These are phyloP conservation scores for Cryptotermes secundus DNA, from an alignment of 1,140 invertebrate genomes.

Conservation along the genomic window DNA sequence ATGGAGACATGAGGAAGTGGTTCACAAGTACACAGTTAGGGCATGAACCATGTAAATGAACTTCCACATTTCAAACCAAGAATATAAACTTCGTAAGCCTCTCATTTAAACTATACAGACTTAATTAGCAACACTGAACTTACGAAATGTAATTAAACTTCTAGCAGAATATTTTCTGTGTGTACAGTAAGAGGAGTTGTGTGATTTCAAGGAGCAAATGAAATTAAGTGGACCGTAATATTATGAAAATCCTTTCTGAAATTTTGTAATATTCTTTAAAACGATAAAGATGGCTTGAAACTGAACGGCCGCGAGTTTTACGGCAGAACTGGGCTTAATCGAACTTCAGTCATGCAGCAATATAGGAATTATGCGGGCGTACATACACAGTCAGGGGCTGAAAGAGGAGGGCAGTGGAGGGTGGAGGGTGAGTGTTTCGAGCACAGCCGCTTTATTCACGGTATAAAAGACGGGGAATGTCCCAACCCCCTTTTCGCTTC, in stretches of 20 bases:
- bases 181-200: neutral
- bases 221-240: neutral
- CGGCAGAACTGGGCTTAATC: neutral
- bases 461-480: neutral
- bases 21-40: too few relatives aligned
- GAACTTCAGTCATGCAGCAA: constrained; percentile 5
- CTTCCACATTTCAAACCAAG: neutral
- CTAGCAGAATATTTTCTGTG: neutral
- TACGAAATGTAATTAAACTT: neutral
- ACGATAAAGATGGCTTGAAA: neutral
- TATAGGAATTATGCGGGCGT: neutral
- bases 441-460: neutral
- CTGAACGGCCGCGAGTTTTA: neutral
- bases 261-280: neutral
- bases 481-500: neutral
- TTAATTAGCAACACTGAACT: neutral
- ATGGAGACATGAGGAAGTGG: too few relatives aligned
- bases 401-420: neutral
- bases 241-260: neutral
- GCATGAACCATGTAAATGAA: neutral
- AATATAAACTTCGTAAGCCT: neutral
- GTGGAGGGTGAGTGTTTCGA: neutral
- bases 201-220: neutral
- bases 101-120: neutral
- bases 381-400: too few relatives aligned